phyloP scores from a whole-genome alignment of 92 coral and sea anemone species.

The Bergia sp. region DNA sequence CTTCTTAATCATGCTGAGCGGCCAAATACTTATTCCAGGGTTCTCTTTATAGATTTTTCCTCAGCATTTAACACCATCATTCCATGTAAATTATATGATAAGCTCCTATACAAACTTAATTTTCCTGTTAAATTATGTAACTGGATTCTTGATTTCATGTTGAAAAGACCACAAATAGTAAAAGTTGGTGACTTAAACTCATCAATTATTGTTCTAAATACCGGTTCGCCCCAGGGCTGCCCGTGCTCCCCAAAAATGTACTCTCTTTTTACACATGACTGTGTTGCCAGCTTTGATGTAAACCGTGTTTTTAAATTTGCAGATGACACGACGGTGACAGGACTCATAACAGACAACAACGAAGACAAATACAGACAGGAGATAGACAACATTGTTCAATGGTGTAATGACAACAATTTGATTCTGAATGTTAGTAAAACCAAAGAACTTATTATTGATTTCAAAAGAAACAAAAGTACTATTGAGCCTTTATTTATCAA shows the following conservation, averaged over 20 bases:
- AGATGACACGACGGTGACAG: not conserved
- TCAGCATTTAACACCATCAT: conserved; percentile 29
- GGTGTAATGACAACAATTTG: not conserved
- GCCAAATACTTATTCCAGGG: not conserved
- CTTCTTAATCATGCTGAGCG: not conserved
- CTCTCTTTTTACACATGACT: not conserved
- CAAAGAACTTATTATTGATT: conserved; percentile 28
- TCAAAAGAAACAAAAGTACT: not conserved
- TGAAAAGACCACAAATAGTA: not conserved
- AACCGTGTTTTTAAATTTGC: not conserved
- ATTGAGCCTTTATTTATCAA: not conserved
- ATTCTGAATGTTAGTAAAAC: conserved; percentile 10
- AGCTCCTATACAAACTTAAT: not conserved
- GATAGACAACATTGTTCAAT: not conserved
- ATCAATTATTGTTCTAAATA: not conserved
- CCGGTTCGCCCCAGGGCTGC: not conserved
- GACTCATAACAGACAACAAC: not conserved
- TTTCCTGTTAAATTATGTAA: not conserved
- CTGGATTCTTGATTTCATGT: not conserved
- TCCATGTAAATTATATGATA: not conserved
- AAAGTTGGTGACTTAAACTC: not conserved
- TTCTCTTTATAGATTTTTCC: not conserved
- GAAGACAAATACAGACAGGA: not conserved
- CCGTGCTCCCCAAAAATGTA: not conserved
- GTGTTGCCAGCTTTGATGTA: not conserved